Evolutionary conservation across 2,797 vertebrate genomes (phyloP).

Genomic region (Acridotheres tristis): DNA sequence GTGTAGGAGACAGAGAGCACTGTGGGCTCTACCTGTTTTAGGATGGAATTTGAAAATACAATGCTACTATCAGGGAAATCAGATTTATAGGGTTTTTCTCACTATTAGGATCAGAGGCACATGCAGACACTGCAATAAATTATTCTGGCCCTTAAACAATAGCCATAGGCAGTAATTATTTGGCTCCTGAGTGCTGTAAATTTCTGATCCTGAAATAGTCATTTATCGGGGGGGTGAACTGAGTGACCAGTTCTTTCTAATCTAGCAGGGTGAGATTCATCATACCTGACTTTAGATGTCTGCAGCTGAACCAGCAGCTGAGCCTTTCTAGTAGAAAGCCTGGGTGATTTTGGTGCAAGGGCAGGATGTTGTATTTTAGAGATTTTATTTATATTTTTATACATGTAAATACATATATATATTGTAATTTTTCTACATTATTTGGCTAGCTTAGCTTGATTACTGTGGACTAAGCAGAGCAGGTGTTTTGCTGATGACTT

Average conservation of each 20-base stretch:
- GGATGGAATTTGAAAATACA: neutral
- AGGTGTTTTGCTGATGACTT: neutral
- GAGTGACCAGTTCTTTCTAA: neutral
- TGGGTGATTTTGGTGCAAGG: neutral
- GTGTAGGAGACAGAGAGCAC: neutral
- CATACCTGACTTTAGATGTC: neutral
- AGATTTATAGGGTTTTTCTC: rapidly evolving
- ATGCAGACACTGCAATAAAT: neutral
- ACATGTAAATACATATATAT: no score
- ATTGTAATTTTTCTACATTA: neutral
- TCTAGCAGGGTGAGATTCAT: neutral
- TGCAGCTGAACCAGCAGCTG: neutral
- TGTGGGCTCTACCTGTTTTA: rapidly evolving
- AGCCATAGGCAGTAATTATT: neutral
- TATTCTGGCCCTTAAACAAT: neutral
- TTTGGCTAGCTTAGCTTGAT: neutral
- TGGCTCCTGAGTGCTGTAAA: neutral
- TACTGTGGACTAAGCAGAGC: neutral
- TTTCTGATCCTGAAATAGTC: neutral
- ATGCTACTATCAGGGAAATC: neutral
- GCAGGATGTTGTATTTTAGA: neutral
- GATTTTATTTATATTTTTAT: neutral
- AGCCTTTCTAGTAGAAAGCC: neutral
- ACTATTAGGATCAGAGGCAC: neutral
- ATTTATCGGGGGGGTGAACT: neutral